Evolutionary conservation across 2,113 vertebrate species (phyloP), one percentile per base, ranked within the genome.

Genomic region (Emydura subglobosa): DNA sequence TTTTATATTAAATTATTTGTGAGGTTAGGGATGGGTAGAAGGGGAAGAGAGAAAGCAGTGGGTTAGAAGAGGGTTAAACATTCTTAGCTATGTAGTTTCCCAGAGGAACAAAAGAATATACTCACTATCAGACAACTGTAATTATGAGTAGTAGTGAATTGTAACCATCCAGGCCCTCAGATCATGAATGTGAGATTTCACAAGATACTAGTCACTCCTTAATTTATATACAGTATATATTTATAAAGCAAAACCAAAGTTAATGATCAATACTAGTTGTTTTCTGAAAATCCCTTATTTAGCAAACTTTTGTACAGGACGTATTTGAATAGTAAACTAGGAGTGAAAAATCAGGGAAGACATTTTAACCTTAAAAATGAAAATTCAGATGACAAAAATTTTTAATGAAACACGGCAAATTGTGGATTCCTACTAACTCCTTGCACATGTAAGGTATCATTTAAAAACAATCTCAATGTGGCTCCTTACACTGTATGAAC

Each of bases 401-500:
- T 51, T 82, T 80, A 13, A 21, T 51, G 92, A 24, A 51, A 92
- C 51, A 61, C 1, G 91, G 16, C 22, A 57, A 83, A 83, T 17
- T 65, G 4, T 42, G 10, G 39, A 74, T 44, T 74, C 39, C 72
- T 76, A 47, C 24, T 47, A 24, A 76, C 13, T 80, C 42, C 91
- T 72, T 79, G 53, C 87, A 89, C 42, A 53, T 2, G 65, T 39
- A 82, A 91, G 79, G 4, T 5, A 80, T 61, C 1, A 85, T 47
- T 91, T 90, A 39, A 82, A 84, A 14, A 86, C n/a, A 83, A 61
- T 87, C 59, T 93, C 82, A 91, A 57, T 24, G 0, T 82, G 54
- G 88, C 94, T 96, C 82, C 81, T 92, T 90, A 92, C 91, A 96
- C 90, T 97, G 95, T 95, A 88, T 94, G 96, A 98, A 97, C 97